Evolutionary conservation across 2,888 invertebrate species (phyloP), one percentile per base, ranked within the genome.

Genomic region (Tribolium freemani): DNA sequence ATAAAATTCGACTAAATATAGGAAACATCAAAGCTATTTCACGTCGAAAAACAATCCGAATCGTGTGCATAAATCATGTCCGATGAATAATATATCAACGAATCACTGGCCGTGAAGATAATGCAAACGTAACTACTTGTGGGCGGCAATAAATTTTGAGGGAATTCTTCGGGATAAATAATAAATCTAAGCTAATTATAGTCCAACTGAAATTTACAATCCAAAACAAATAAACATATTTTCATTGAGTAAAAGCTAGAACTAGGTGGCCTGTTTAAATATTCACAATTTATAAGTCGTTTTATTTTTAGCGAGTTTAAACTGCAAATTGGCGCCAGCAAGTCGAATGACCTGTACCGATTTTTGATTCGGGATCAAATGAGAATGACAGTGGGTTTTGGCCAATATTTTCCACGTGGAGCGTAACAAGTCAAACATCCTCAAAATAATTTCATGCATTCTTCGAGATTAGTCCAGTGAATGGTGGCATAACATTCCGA

Each of bases 401-500:
- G 31, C 1, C 31, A 31, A 9, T 38, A n/a, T n/a, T 38, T 3
- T 63, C 66, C 72, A 72, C 68, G 72, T 72, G 68, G 68, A 72
- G 72, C 63, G 72, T 68, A 72, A 72, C 72, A 48, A 61, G 56
- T 68, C 44, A 20, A 68, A 54, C 8, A 5, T 64, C 54, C 16
- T 61, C 50, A 38, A 68, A 63, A 72, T 72, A 72, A 72, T 72
- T 72, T 72, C 72, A 72, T 72, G 68, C 72, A 72, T 72, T 72
- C 72, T 72, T 72, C 61, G 11, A 61, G 61, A 72, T 72, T 72
- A 72, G 54, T 63, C 63, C 72, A 68, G 56, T 50, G 72, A 21
- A 58, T 63, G 57, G 67, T 67, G 46, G 31, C 64, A 54, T 64
- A 54, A 45, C 11, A 54, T 64, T 64, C 10, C 11, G 63, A 60